Conservation (phyloP, 1,140 invertebrate species). For the Drosophila pachea region DNA sequence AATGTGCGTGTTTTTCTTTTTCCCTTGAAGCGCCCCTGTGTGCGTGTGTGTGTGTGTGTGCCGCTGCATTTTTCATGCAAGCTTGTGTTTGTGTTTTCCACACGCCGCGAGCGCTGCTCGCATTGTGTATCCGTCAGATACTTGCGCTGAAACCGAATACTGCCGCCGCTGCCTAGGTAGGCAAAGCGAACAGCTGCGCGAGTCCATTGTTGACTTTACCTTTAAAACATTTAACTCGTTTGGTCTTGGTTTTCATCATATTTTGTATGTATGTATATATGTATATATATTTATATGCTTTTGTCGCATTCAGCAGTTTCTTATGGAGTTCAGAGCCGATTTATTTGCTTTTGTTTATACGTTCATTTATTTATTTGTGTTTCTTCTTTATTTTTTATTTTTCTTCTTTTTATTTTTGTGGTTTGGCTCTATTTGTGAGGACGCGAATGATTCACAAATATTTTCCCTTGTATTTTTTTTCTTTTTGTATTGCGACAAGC, state of each 20-base stretch:
- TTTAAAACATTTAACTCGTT: slow-evolving; percentile 56
- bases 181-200: slow-evolving; percentile 65
- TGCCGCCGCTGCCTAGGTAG: slow-evolving; percentile 73
- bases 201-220: slow-evolving; percentile 68
- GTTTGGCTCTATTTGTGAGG: slow-evolving; percentile 67
- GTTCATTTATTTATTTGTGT: slow-evolving; percentile 26
- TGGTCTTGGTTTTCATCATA: slow-evolving; percentile 35
- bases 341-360: not conserved
- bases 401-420: slow-evolving; percentile 49
- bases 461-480: slow-evolving; percentile 12
- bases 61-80: slow-evolving; percentile 51
- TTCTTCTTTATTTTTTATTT: slow-evolving; percentile 49
- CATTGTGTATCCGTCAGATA: slow-evolving; percentile 50
- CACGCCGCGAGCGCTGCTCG: slow-evolving; percentile 27
- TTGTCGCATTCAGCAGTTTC: slow-evolving; percentile 69
- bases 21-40: not conserved
- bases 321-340: slow-evolving; percentile 32
- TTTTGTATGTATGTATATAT: too few relatives aligned
- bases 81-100: slow-evolving; percentile 45
- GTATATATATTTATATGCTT: slow-evolving; percentile 48
- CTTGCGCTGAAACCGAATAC: slow-evolving; percentile 54
- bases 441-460: slow-evolving; percentile 64
- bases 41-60: not conserved
- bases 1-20: slow-evolving; percentile 42
- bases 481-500: slow-evolving; percentile 66